Base-by-base conservation (phyloP, 1,140 invertebrate species). In the Drosophila equinoxialis region DNA sequence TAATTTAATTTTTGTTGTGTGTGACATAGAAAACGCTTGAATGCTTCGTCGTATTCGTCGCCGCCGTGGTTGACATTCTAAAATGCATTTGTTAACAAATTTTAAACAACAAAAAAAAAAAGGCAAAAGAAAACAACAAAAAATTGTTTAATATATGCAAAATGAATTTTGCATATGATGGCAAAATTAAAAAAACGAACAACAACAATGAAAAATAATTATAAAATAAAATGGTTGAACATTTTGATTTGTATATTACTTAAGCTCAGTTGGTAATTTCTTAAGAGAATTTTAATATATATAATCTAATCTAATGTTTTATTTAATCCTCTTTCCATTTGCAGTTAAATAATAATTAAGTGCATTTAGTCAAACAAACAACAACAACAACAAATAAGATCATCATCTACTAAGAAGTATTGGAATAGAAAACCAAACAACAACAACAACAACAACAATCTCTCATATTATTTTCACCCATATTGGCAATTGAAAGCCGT, bases 51-150 rank as follows among this genome's bases (percentile, higher is more conserved):
- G 57, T 59, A 62, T 59, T 67, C 67, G 74, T 86, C 85, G 83
- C 77, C 79, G 79, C 79, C 83, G 82, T 82, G 71, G 82, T 82
- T 85, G 82, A 85, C 83, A 86, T 79, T 86, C 82, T 82, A 87
- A 87, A 87, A 63, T 87, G 83, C 83, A 83, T 83, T 87, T 87
- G 83, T 87, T 87, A 87, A 87, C 83, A 87, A 83, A 83, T 87
- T 84, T 87, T 58, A 70, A 77, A 82, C 82, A 86, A 86, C 79
- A 73, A 61, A 37, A 26, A 71, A 45, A 26, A 37, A 26, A 71
- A 45, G 17, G 11, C n/a, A 39, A 51, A 45, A 39, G 23, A 45
- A 35, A 7, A 6, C 13, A 20, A 72, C n/a, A 73, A 55, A 48
- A 76, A 58, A 51, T 20, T 11, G 20, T 26, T 57, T 51, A 37